Base-by-base conservation (phyloP, 1,140 invertebrate species). In the Tetramorium alpestre region DNA sequence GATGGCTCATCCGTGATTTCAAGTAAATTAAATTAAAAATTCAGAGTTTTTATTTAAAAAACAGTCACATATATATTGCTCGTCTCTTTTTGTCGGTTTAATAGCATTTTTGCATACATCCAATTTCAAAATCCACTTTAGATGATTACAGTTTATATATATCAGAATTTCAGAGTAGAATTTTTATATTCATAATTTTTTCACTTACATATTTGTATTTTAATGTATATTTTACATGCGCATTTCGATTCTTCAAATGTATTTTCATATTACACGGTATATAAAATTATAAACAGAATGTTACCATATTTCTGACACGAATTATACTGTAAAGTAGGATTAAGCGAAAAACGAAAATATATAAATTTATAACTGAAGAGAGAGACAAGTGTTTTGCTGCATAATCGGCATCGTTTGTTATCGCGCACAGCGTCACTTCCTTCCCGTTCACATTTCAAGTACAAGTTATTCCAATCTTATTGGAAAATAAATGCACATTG, bases 391-490 rank as follows among this genome's bases (percentile, higher is more conserved):
- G 16, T 80, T 38, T 41, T 28, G 7, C 64, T 28, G 18, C 47
- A 13, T 41, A 56, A 70, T 18, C 33, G 2, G n/a, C 22, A 28
- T 11, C 4, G 25, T 41, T 70, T 25, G 2, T 28, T 70, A 56
- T 56, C 47, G 22, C 0, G 7, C 6, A 38, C 54, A 3, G 4
- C 33, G 7, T 56, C 77, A 38, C 22, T 81, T 81, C 64, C 47
- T 80, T 80, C 22, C 44, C 47, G 22, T 56, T 80, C n/a, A 16
- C 47, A 22, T 38, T 78, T 65, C 33, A 67, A 69, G 47, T 70
- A 28, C 25, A 13, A 28, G 10, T 47, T n/a, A n/a, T 22, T 4
- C 2, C 33, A 81, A 16, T 13, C 18, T 49, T 16, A 69, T 41
- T 38, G 22, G 10, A 54, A 70, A 22, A 13, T 2, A 0, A 2